Conservation (phyloP, 2,113 vertebrate species). For the Dissostichus mawsoni region DNA sequence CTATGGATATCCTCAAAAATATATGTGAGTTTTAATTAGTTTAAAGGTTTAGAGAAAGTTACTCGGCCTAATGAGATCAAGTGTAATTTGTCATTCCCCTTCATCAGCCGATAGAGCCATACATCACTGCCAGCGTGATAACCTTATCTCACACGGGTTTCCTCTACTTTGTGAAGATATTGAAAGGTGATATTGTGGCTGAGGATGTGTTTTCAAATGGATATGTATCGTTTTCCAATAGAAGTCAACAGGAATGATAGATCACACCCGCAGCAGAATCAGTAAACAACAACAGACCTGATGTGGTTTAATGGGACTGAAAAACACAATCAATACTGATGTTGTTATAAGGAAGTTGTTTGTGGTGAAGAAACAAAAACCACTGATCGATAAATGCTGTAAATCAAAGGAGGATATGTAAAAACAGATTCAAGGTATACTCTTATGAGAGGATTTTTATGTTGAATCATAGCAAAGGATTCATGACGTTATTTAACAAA, state of each 20-base stretch:
- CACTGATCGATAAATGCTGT: neutral
- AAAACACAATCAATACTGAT: neutral
- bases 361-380: neutral
- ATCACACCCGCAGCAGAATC: conserved; percentile 10
- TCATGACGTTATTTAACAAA: no score
- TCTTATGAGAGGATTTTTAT: neutral
- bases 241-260: conserved; percentile 25
- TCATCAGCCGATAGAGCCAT: conserved; percentile 12
- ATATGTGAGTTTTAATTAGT: neutral
- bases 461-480: no score
- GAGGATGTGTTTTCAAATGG: conserved; percentile 29
- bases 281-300: conserved; percentile 1
- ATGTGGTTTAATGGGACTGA: conserved; percentile 18
- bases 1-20: neutral
- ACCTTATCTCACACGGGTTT: conserved; percentile 17
- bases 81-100: conserved; percentile 35
- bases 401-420: neutral
- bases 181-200: conserved; percentile 17
- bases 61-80: conserved; percentile 3
- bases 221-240: conserved; percentile 40
- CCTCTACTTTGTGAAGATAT: conserved; percentile 4
- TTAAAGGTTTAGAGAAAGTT: neutral
- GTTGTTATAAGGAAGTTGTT: neutral
- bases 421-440: neutral
- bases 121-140: conserved; percentile 33